phyloP scores from a whole-genome alignment of 2,888 invertebrate species.

The Ephialtes manifestator region DNA sequence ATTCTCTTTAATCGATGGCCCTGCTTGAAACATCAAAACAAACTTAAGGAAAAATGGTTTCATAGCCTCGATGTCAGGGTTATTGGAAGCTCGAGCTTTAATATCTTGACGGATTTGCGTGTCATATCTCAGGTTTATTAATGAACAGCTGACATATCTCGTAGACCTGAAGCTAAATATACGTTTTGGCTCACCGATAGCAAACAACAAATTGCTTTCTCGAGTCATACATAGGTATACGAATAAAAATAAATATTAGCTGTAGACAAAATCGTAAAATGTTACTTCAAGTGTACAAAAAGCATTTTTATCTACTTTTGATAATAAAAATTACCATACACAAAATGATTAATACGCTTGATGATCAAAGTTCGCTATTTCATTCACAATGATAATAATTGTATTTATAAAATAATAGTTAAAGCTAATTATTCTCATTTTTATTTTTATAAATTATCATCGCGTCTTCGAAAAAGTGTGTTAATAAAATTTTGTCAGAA shows the following conservation, averaged over 20 bases:
- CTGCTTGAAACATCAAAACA: background rate
- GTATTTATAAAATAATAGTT: no score
- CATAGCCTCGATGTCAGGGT: background rate
- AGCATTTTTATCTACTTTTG: no score
- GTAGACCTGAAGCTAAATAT: slow-evolving; percentile 24
- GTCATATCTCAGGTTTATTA: background rate
- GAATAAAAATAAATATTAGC: background rate
- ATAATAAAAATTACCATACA: no score
- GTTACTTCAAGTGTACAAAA: background rate
- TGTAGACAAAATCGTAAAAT: background rate
- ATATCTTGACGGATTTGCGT: background rate
- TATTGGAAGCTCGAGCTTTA: background rate
- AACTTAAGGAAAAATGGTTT: slow-evolving; percentile 1
- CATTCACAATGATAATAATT: no score
- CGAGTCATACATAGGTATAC: background rate
- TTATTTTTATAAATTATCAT: no score
- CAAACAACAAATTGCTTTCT: background rate
- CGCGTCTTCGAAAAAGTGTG: no score
- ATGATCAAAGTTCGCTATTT: no score
- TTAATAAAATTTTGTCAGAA: no score
- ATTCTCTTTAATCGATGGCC: background rate
- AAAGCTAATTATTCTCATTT: no score
- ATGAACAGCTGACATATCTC: background rate
- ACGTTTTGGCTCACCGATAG: slow-evolving; percentile 4
- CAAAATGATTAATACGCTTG: no score